Percentiles rank a stretch among this genome's conserved stretches.
These are phyloP conservation scores for Lasioglossum morio DNA, from an alignment of 2,888 invertebrate species.

Conservation along the genomic window DNA sequence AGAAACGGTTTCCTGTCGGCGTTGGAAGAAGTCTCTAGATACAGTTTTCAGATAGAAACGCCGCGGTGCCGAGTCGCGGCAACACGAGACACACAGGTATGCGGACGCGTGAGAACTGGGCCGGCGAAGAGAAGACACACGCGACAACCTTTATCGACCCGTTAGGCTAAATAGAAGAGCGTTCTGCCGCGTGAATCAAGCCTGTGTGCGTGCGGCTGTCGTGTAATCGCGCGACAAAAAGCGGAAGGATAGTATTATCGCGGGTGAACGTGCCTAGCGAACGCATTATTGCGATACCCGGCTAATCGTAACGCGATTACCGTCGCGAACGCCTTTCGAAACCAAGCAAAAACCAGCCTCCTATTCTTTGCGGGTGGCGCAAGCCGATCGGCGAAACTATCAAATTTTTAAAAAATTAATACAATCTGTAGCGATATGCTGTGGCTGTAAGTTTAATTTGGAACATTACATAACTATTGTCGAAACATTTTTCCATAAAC, in stretches of 20 bases:
- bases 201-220: background rate
- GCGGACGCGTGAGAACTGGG: constrained; percentile 71
- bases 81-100: constrained; percentile 12
- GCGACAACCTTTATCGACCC: constrained; percentile 70
- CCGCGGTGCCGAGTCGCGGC: background rate
- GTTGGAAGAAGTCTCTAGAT: constrained; percentile 54
- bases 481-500: too few species aligned
- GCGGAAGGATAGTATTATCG: constrained; percentile 35
- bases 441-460: too few species aligned
- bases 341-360: constrained; percentile 33
- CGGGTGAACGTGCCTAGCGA: constrained; percentile 27
- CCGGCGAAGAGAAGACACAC: constrained; percentile 66
- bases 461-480: too few species aligned
- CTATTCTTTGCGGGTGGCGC: constrained; percentile 26
- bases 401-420: background rate
- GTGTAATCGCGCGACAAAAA: constrained; percentile 36
- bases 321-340: constrained; percentile 37
- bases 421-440: too few species aligned
- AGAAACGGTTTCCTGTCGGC: background rate
- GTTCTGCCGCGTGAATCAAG: constrained; percentile 27
- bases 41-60: constrained; percentile 65
- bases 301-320: constrained; percentile 58
- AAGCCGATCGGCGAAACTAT: constrained; percentile 17
- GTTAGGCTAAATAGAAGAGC: constrained; percentile 63
- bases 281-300: constrained; percentile 44